Evolutionary conservation across 1,140 invertebrate genomes (phyloP).

Genomic region (Pollicipes pollicipes): DNA sequence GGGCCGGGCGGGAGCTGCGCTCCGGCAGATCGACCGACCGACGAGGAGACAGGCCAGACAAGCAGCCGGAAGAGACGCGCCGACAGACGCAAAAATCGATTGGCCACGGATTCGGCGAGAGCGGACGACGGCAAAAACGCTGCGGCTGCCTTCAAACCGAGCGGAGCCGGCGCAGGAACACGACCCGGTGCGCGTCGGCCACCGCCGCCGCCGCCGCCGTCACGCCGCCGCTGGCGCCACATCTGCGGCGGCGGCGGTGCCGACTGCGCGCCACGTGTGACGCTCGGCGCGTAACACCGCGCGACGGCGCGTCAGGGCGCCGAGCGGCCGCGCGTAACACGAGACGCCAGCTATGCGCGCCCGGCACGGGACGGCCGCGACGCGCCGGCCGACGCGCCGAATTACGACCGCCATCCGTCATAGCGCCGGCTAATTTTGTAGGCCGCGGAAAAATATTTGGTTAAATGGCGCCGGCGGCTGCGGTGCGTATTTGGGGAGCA

Average conservation of each 20-base stretch:
- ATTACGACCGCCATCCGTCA: background rate
- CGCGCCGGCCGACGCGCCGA: conserved; percentile 26
- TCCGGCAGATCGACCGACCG: background rate
- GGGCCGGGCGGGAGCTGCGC: too few relatives aligned
- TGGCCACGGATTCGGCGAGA: background rate
- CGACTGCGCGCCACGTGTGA: background rate
- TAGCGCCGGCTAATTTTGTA: background rate
- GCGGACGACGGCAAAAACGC: background rate
- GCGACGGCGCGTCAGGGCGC: background rate
- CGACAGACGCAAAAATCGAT: background rate
- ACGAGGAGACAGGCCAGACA: background rate
- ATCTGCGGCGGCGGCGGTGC: background rate
- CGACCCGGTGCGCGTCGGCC: background rate
- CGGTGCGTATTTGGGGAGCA: background rate
- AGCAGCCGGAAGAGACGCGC: too few relatives aligned
- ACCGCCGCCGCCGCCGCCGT: background rate
- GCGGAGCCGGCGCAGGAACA: too few relatives aligned
- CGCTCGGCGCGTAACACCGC: background rate
- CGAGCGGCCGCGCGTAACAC: background rate
- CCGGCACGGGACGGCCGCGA: conserved; percentile 10
- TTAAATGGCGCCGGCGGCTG: background rate
- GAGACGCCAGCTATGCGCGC: conserved; percentile 3
- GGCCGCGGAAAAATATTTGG: background rate
- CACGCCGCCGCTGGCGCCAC: background rate
- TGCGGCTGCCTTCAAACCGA: background rate